Conservation (phyloP, 1,140 invertebrate species). For the Zophobas morio region DNA sequence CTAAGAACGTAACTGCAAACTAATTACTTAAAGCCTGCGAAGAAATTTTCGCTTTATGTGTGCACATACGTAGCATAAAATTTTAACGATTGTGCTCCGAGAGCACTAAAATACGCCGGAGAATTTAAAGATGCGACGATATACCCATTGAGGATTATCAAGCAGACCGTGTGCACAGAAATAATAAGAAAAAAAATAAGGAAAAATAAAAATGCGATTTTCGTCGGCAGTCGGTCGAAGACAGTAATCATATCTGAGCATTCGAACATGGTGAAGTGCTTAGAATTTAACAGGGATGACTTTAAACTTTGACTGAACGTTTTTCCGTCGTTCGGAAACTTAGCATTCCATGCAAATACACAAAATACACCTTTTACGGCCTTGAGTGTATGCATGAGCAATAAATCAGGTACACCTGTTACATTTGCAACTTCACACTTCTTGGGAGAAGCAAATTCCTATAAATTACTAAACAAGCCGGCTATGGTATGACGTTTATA, state of each 20-base stretch:
- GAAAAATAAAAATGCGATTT: neutral
- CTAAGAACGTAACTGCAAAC: no score
- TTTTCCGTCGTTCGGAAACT: neutral
- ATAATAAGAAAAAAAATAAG: neutral
- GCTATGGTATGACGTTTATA: constrained; percentile 10
- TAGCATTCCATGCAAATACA: neutral
- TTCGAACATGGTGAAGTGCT: neutral
- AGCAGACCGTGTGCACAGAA: neutral
- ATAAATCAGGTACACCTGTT: constrained; percentile 22
- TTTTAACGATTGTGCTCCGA: no score
- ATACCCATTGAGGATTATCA: neutral
- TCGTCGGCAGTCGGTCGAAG: neutral
- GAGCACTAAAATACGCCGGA: neutral
- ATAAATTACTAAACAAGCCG: constrained; percentile 9
- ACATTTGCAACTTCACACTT: constrained; percentile 7
- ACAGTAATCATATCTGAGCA: neutral
- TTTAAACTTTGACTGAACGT: neutral
- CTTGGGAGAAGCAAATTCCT: neutral
- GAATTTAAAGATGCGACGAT: neutral
- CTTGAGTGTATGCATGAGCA: neutral
- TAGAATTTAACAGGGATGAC: neutral
- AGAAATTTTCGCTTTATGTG: no score
- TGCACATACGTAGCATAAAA: no score
- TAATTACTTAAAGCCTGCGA: no score
- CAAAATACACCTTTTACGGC: neutral